Evolutionary conservation across 2,888 invertebrate genomes (phyloP).

Genomic region (Protonemura montana): DNA sequence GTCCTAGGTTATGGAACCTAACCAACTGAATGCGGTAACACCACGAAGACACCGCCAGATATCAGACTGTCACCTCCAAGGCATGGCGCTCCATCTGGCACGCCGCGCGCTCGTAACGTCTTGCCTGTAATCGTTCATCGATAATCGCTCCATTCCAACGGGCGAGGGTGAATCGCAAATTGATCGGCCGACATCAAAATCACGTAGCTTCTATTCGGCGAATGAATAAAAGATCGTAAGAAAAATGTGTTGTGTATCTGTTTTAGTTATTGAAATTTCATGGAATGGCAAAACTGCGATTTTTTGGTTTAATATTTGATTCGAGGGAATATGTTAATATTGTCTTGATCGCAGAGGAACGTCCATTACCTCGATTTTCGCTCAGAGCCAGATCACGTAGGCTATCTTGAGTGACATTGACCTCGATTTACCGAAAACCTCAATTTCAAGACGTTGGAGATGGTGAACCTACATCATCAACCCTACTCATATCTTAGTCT

Average conservation of each 20-base stretch:
- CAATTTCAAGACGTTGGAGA: neutral
- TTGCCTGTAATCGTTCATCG: neutral
- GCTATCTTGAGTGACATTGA: neutral
- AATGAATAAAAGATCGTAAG: slow-evolving; percentile 7
- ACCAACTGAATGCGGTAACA: neutral
- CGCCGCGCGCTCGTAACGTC: neutral
- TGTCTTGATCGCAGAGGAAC: too few relatives aligned
- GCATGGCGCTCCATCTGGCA: neutral
- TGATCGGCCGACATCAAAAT: neutral
- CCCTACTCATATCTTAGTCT: neutral
- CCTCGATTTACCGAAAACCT: neutral
- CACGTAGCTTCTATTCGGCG: neutral
- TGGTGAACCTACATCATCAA: neutral
- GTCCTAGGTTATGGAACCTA: neutral
- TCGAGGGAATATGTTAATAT: too few relatives aligned
- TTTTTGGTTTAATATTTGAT: too few relatives aligned
- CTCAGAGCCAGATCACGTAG: too few relatives aligned
- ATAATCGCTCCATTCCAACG: neutral
- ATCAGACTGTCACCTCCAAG: neutral
- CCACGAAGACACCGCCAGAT: neutral
- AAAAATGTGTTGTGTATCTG: neutral
- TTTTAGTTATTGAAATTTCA: neutral
- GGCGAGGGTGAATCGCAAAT: neutral
- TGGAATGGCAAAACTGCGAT: neutral
- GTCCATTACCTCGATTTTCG: too few relatives aligned